Evolutionary conservation across 2,113 vertebrate genomes (phyloP), one percentile per base, ranked within the genome.

Genomic region (Oncorhynchus clarkii): DNA sequence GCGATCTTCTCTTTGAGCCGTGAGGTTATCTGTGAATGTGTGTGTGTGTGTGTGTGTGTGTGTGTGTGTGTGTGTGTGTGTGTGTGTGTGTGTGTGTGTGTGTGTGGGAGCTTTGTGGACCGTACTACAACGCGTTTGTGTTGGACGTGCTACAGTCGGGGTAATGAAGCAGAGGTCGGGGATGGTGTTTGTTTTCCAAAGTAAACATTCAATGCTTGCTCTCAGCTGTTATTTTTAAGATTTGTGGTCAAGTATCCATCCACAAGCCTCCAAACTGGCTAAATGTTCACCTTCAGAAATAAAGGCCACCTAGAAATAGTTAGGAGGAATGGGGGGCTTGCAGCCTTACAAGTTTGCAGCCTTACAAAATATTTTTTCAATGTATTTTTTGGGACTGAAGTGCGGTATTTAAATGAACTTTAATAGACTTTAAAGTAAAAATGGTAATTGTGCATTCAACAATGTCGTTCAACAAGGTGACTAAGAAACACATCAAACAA

Each of bases 141-240:
- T 82, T 86, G 82, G 82, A 87, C 57, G 39, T 64, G 62, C 70
- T 72, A 74, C 51, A 74, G 84, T 85, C 69, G 77, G 75, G 70
- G 77, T 78, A 81, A 88, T 87, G 81, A 90, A 86, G 82, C 73
- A 60, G 81, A 29, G 82, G 80, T 81, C 60, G 13, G 76, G 72
- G 77, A 71, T 75, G 78, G 73, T 89, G 85, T 88, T 92, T 92
- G 85, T 91, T 90, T 86, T 90, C 89, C 91, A 91, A 90, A 85
- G 78, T 85, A 91, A 89, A 90, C 80, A 83, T 80, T 84, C 74
- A 5, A 54, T 22, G 77, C 85, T 88, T 75, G 82, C 80, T 83
- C 82, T 76, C 80, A 72, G 83, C 77, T 88, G 83, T 92, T 92
- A 87, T 92, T 93, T 86, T 87, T 83, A 89, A 88, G 80, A 72